Conservation (phyloP, 2,888 invertebrate genomes). For the Sycophila texana region DNA sequence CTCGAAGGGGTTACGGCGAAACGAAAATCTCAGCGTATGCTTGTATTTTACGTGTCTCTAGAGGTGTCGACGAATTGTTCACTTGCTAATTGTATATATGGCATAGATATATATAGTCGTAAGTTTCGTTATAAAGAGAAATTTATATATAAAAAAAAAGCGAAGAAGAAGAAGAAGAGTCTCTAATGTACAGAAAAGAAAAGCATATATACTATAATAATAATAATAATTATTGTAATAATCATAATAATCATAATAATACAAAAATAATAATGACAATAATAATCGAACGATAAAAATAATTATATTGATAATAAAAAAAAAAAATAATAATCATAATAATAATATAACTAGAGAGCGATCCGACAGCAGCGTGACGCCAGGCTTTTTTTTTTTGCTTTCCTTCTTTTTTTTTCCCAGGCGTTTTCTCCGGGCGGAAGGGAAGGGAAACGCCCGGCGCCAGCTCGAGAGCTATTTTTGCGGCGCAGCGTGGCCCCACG, state of each 20-base stretch:
- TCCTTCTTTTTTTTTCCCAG: not conserved
- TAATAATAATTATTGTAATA: constrained; percentile 6
- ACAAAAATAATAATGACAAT: not conserved
- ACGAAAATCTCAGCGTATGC: not conserved
- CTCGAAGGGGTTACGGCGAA: not conserved
- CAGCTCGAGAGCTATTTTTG: not conserved
- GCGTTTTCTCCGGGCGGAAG: not conserved
- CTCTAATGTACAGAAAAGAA: constrained; percentile 19
- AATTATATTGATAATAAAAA: constrained; percentile 17
- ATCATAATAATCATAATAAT: not conserved
- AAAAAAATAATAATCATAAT: constrained; percentile 3
- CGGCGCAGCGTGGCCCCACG: constrained; percentile 39
- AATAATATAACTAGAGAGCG: constrained; percentile 17
- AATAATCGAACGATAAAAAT: not conserved
- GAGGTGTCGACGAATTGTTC: too few relatives aligned
- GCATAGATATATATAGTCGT: not conserved
- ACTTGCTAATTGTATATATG: not conserved
- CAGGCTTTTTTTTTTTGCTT: not conserved
- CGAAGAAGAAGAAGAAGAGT: not conserved
- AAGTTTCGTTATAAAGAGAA: not conserved
- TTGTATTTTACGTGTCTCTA: not conserved
- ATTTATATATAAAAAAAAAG: not conserved
- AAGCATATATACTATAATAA: constrained; percentile 7
- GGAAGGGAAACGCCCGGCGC: not conserved
- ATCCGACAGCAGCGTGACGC: constrained; percentile 18